Evolutionary conservation across 2,888 invertebrate species (phyloP), one percentile per base, ranked within the genome.

Genomic region (Belgica antarctica): DNA sequence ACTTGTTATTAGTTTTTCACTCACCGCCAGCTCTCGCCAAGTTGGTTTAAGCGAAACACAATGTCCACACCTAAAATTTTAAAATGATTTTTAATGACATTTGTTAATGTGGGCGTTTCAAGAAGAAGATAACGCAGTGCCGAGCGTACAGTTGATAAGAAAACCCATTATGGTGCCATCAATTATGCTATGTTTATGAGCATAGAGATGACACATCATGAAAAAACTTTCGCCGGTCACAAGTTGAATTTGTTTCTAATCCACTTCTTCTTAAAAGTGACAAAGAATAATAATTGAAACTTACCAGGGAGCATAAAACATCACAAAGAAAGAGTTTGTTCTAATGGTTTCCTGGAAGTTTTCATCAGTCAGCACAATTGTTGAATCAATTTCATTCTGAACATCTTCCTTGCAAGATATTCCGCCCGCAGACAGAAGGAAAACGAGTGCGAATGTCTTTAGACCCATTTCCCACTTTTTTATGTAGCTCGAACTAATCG

Each of bases 41-140:
- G 86, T 88, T 24, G 90, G 90, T 25, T 84, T 83, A 70, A 92
- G 83, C 75, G n/a, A 83, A 78, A 89, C 89, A 77, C 94, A 94
- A 77, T 93, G 90, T 0, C 89, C 89, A 76, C 93, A 94, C 94
- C 94, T 93, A 72, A 62, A 76, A 76, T 93, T 94, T 92, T 72
- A 62, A 76, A 76, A 65, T 59, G 25, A 19, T n/a, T 52, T 61
- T 41, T 36, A 71, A 22, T 19, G 61, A 66, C 36, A 17, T 46
- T 41, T 25, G 34, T n/a, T n/a, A 12, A n/a, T n/a, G n/a, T 17
- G 52, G 17, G 8, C 17, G 17, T 19, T 2, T n/a, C n/a, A n/a
- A n/a, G n/a, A n/a, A n/a, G n/a, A n/a, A n/a, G n/a, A n/a, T n/a
- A n/a, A n/a, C n/a, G n/a, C n/a, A n/a, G n/a, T n/a, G n/a, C n/a